A percentile compares a stretch with the other conserved stretches of the same genome.
Conservation (phyloP, 2,888 invertebrate species). For the Athalia rosae region DNA sequence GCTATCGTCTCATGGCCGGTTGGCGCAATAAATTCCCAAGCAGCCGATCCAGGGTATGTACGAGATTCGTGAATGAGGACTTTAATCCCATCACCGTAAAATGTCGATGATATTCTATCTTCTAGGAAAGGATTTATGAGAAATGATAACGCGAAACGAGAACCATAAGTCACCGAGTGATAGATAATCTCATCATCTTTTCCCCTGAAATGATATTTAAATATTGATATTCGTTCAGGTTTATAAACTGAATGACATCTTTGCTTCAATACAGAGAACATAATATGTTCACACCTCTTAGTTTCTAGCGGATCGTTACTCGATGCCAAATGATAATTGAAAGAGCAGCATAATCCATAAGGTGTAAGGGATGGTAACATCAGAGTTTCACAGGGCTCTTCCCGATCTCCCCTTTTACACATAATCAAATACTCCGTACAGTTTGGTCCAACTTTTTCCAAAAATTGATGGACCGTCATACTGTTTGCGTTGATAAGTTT, state of each 20-base stretch:
- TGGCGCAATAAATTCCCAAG: constrained; percentile 56
- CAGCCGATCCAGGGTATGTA: constrained; percentile 62
- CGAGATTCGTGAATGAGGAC: constrained; percentile 65
- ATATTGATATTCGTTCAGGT: neutral
- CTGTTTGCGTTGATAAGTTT: constrained; percentile 53
- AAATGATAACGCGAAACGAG: constrained; percentile 56
- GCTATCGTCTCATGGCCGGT: constrained; percentile 56
- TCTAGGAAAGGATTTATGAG: constrained; percentile 52
- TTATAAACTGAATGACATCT: no score
- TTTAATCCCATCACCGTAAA: constrained; percentile 60
- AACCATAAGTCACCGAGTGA: constrained; percentile 52
- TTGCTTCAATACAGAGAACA: no score
- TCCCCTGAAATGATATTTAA: neutral
- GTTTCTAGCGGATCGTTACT: neutral
- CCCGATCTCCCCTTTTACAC: constrained; percentile 57
- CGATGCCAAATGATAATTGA: constrained; percentile 54
- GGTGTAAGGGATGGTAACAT: constrained; percentile 54
- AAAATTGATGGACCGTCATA: constrained; percentile 54
- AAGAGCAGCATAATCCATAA: constrained; percentile 60
- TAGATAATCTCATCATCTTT: neutral
- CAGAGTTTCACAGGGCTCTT: constrained; percentile 53
- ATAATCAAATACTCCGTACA: constrained; percentile 59
- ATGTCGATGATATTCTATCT: constrained; percentile 56
- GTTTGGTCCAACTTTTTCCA: constrained; percentile 55
- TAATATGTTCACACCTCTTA: no score